Percentiles rank a stretch among this genome's conserved stretches.
phyloP scores from a whole-genome alignment of 2,888 invertebrate genomes.

The Chalcis sispes region DNA sequence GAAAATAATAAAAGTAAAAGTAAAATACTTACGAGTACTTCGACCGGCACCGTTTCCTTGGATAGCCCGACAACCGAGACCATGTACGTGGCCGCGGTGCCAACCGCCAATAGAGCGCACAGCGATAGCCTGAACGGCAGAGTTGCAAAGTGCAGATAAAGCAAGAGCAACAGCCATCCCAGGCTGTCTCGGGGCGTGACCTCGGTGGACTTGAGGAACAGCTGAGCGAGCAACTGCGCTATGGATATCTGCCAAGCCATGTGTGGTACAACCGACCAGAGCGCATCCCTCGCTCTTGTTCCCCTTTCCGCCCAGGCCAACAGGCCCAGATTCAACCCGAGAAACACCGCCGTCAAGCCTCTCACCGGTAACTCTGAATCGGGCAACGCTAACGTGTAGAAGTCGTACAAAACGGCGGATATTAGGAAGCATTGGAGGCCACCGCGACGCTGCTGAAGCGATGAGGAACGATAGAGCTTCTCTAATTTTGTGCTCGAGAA shows the following conservation, averaged over 20 bases:
- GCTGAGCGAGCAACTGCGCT: conserved; percentile 80
- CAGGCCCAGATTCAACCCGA: conserved; percentile 72
- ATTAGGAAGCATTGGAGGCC: conserved; percentile 84
- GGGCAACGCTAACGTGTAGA: conserved; percentile 80
- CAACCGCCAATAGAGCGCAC: conserved; percentile 80
- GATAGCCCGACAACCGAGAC: conserved; percentile 79
- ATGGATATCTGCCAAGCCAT: conserved; percentile 82
- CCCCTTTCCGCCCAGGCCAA: conserved; percentile 71
- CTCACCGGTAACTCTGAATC: conserved; percentile 68
- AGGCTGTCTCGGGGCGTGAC: conserved; percentile 82
- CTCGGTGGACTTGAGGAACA: conserved; percentile 80
- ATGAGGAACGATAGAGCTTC: conserved; percentile 84
- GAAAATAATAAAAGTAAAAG: no score
- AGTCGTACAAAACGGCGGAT: conserved; percentile 82
- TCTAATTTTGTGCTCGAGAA: conserved; percentile 82
- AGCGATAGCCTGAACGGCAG: conserved; percentile 83
- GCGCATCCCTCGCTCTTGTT: conserved; percentile 68
- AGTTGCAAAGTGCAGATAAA: conserved; percentile 85
- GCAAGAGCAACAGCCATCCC: conserved; percentile 84
- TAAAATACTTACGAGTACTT: conserved; percentile 50
- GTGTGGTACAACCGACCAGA: conserved; percentile 81
- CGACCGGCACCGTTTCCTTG: conserved; percentile 57
- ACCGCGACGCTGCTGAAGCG: conserved; percentile 83
- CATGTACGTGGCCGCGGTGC: conserved; percentile 81
- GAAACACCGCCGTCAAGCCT: conserved; percentile 70